phyloP scores from a whole-genome alignment of 2,797 vertebrate species.

The Ctenopoma multispine region DNA sequence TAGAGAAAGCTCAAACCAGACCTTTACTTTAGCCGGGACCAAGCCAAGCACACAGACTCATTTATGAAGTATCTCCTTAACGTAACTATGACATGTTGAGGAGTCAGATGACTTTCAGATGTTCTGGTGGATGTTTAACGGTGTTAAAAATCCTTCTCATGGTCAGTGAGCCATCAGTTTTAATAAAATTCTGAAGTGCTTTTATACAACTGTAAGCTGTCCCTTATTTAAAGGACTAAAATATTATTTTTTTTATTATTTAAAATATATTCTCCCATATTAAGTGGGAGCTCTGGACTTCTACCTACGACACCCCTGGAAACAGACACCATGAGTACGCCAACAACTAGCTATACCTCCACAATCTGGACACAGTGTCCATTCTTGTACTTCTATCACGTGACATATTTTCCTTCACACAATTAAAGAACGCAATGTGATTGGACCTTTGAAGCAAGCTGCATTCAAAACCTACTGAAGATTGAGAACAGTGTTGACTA shows the following conservation, averaged over 20 bases:
- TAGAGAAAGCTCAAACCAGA: slow-evolving; percentile 78
- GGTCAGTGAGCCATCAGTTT: slow-evolving; percentile 32
- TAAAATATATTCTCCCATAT: slow-evolving; percentile 73
- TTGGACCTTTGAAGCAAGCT: slow-evolving; percentile 46
- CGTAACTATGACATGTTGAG: slow-evolving; percentile 35
- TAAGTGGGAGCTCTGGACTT: slow-evolving; percentile 57
- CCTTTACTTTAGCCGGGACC: slow-evolving; percentile 56
- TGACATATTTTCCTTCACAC: slow-evolving; percentile 21
- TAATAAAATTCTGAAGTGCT: slow-evolving; percentile 58
- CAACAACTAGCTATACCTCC: slow-evolving; percentile 29
- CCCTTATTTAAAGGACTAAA: slow-evolving; percentile 63
- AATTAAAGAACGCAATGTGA: slow-evolving; percentile 36
- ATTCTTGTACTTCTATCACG: slow-evolving; percentile 31
- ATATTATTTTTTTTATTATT: slow-evolving; percentile 62
- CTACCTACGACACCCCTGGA: slow-evolving; percentile 46
- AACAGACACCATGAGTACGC: slow-evolving; percentile 34
- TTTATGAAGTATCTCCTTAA: slow-evolving; percentile 41
- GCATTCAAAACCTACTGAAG: slow-evolving; percentile 35
- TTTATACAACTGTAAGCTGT: slow-evolving; percentile 45
- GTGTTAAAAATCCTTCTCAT: slow-evolving; percentile 38
- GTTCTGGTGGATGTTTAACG: slow-evolving; percentile 27
- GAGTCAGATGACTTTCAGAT: slow-evolving; percentile 37
- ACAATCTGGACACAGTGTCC: slow-evolving; percentile 37
- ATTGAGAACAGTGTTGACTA: slow-evolving; percentile 26
- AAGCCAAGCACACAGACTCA: slow-evolving; percentile 41